Conservation (phyloP, 2,113 vertebrate species). For the Nerophis ophidion region DNA sequence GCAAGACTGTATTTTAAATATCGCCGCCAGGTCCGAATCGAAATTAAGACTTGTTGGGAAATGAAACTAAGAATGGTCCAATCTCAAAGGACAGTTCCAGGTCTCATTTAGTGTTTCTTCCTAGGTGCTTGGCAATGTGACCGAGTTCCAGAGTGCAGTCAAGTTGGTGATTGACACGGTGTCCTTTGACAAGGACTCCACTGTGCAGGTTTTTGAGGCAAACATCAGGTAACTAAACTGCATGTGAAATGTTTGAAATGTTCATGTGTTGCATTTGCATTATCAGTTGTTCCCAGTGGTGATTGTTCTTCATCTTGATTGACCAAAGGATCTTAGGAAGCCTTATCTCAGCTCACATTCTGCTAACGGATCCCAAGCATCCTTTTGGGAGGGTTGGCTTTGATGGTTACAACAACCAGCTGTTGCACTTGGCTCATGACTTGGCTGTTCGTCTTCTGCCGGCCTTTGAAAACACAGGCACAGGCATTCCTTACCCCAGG, state of each 20-base stretch:
- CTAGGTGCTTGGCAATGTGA: conserved; percentile 93
- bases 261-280: too few species aligned
- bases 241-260: not conserved
- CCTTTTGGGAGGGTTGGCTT: conserved; percentile 89
- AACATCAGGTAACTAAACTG: conserved; percentile 83
- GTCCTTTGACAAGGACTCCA: conserved; percentile 96
- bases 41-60: too few species aligned
- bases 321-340: conserved; percentile 85
- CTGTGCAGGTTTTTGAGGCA: conserved; percentile 96
- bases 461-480: conserved; percentile 96
- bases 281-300: not conserved
- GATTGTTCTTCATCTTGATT: conserved; percentile 4
- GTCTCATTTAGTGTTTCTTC: not conserved
- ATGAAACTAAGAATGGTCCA: too few species aligned
- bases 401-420: conserved; percentile 87
- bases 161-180: conserved; percentile 93
- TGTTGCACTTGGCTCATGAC: conserved; percentile 91
- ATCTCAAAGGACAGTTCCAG: too few species aligned
- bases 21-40: too few species aligned
- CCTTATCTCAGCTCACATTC: conserved; percentile 93
- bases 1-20: too few species aligned
- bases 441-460: conserved; percentile 90
- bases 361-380: conserved; percentile 89
- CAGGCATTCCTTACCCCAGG: conserved; percentile 94
- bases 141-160: conserved; percentile 93